Conservation (phyloP, 1,140 invertebrate genomes). For the Ips typographus region DNA sequence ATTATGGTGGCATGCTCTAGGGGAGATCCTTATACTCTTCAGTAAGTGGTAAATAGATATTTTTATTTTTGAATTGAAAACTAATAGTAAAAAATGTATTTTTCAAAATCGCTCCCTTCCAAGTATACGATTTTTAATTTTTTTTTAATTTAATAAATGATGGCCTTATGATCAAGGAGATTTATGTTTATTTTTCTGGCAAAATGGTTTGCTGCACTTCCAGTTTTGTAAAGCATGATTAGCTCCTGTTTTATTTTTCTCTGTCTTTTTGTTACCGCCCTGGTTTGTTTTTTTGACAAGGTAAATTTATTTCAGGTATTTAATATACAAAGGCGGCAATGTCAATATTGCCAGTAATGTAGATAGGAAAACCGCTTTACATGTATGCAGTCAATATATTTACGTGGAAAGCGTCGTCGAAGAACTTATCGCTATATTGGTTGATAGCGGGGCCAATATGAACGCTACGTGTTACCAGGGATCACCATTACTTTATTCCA, state of each 20-base stretch:
- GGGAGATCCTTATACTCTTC: constrained; percentile 56
- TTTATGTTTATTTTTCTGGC: too few relatives aligned
- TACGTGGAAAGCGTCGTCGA: constrained; percentile 49
- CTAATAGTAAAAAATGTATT: constrained; percentile 11
- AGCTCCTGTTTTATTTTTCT: too few relatives aligned
- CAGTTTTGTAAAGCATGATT: too few relatives aligned
- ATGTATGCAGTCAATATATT: constrained; percentile 56
- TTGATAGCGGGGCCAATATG: constrained; percentile 52
- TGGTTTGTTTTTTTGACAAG: background rate
- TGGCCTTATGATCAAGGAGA: too few relatives aligned
- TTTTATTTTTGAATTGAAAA: background rate
- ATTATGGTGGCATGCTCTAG: constrained; percentile 62
- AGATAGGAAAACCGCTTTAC: constrained; percentile 53
- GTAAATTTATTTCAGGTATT: constrained; percentile 25
- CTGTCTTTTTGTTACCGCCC: too few relatives aligned
- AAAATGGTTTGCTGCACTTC: background rate
- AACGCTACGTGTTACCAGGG: constrained; percentile 55
- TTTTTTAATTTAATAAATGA: too few relatives aligned
- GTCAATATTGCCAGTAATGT: constrained; percentile 54
- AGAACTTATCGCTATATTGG: constrained; percentile 53
- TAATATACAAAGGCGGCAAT: constrained; percentile 53
- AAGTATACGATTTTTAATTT: too few relatives aligned
- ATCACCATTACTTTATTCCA: constrained; percentile 47
- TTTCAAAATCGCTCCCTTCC: too few relatives aligned
- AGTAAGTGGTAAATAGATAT: constrained; percentile 39